Base-by-base conservation (phyloP, 1,140 invertebrate species). In the Metaphire vulgaris region DNA sequence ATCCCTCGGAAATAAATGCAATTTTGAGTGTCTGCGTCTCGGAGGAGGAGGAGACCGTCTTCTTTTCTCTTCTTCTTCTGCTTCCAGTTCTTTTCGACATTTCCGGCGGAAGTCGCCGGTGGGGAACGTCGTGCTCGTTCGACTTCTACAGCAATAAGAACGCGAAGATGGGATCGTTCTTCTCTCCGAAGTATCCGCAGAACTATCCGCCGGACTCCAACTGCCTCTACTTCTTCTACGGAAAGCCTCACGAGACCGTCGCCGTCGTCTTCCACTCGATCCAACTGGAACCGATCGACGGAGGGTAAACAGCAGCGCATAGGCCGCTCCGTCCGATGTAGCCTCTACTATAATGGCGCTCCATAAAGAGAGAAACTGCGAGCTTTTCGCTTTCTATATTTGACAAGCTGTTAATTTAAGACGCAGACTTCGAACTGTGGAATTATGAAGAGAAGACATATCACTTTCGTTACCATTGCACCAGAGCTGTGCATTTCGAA, bases 111-210 rank as follows among this genome's bases (percentile, higher is more conserved):
- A 78, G 56, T 75, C 56, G 32, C 29, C 74, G 70, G 33, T 78
- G 64, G 0, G 90, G 91, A 71, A 91, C 90, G 21, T 89, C 89
- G 86, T 94, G 92, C 82, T 91, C 93, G 84, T 91, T 92, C 83
- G 89, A 91, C 83, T 92, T 93, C 83, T 85, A 89, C 80, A 92
- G 90, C 79, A 89, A 89, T 71, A 88, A 90, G 80, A 88, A 89
- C 80, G 87, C 89, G 68, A 88, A 88, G 31, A 85, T 88, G 79
- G 92, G 92, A 16, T 88, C 79, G 30, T 91, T 94, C 82, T 94
- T 92, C 83, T 93, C 92, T 66, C 92, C 92, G 0, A 88, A 91
- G 78, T 94, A 93, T 86, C 93, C 93, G 6, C 92, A 92, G 56
- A 92, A 89, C 79, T 94, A 94, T 83, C 92, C 92, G n/a, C 91